Evolutionary conservation across 2,888 invertebrate species (phyloP).

Genomic region (Zonitis immaculata): DNA sequence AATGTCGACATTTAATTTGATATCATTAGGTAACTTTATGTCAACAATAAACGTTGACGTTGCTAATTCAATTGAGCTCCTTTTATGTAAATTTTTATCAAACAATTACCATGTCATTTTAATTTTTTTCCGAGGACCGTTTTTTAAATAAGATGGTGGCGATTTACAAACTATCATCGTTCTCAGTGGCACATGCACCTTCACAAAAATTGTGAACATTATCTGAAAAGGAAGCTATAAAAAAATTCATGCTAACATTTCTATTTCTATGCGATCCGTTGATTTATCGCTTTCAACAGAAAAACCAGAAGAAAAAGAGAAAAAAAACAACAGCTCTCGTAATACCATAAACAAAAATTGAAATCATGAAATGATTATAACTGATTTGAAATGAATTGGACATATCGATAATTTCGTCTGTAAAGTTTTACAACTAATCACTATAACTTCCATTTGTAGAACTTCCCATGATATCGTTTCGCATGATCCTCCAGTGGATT

Average conservation of each 20-base stretch:
- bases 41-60: too few relatives aligned
- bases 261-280: constrained; percentile 12
- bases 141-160: not conserved
- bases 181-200: not conserved
- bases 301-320: constrained; percentile 2
- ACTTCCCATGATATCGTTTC: constrained; percentile 14
- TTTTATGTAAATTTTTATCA: too few relatives aligned
- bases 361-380: not conserved
- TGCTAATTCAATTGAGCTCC: too few relatives aligned
- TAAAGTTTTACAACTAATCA: constrained; percentile 8
- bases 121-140: too few relatives aligned
- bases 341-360: not conserved
- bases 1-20: too few relatives aligned
- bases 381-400: constrained; percentile 12
- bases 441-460: constrained; percentile 4
- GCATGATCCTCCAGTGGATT: constrained; percentile 18
- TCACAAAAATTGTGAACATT: not conserved
- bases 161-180: not conserved
- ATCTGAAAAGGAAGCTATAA: constrained; percentile 1
- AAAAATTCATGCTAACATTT: constrained; percentile 10
- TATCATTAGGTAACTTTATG: too few relatives aligned
- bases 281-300: constrained; percentile 7
- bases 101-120: too few relatives aligned
- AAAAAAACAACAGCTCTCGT: constrained; percentile 4
- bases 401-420: constrained; percentile 10